These are phyloP conservation scores for Melanchra persicariae DNA, from an alignment of 2,888 invertebrate genomes.

Conservation along the genomic window DNA sequence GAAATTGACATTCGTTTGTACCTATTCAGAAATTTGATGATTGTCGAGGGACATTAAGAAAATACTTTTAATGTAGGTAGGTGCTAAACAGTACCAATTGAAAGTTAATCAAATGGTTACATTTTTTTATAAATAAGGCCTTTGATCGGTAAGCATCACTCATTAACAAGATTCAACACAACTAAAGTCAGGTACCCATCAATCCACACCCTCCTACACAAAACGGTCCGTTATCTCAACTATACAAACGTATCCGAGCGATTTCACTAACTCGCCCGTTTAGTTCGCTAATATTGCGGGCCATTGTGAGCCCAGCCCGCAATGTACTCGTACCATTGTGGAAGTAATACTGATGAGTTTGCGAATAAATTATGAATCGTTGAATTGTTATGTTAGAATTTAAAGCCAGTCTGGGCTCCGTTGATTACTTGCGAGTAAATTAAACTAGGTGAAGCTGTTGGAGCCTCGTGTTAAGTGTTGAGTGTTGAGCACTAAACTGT, in stretches of 20 bases:
- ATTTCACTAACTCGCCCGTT: slow-evolving; percentile 73
- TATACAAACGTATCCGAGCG: slow-evolving; percentile 75
- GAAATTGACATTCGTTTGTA: too few relatives aligned
- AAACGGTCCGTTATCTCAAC: slow-evolving; percentile 58
- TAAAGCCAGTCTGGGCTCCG: slow-evolving; percentile 44
- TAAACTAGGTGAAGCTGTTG: slow-evolving; percentile 38
- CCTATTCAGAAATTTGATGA: too few relatives aligned
- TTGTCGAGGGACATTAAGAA: too few relatives aligned
- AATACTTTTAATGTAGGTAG: too few relatives aligned
- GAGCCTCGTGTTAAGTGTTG: too few relatives aligned
- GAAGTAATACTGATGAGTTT: slow-evolving; percentile 76
- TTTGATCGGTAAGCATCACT: not conserved
- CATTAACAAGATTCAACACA: not conserved
- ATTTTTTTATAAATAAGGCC: not conserved
- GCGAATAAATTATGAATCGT: slow-evolving; percentile 79
- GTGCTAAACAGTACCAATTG: too few relatives aligned
- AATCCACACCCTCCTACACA: slow-evolving; percentile 3
- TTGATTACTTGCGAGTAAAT: slow-evolving; percentile 52
- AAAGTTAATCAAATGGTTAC: too few relatives aligned
- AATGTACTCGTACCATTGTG: slow-evolving; percentile 76
- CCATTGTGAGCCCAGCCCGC: slow-evolving; percentile 69
- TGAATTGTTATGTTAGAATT: slow-evolving; percentile 58
- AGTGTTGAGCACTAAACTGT: slow-evolving; percentile 18
- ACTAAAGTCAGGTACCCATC: slow-evolving; percentile 6
- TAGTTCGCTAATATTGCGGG: slow-evolving; percentile 62